Percentiles rank a stretch among this genome's conserved stretches.
Evolutionary conservation across 2,113 vertebrate genomes (phyloP).

Genomic region (Tichodroma muraria): DNA sequence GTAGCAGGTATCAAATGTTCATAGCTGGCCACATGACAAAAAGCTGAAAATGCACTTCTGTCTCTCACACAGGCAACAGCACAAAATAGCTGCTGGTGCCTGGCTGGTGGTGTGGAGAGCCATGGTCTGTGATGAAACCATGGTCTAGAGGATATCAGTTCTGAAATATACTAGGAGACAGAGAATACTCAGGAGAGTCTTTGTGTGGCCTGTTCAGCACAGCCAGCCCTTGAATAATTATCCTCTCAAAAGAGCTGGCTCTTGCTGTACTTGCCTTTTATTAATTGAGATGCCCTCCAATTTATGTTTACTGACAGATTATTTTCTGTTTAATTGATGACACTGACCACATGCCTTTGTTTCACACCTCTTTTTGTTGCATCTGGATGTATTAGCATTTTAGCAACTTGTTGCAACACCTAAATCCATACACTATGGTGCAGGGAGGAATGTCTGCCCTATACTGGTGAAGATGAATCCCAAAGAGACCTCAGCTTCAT

Average conservation of each 20-base stretch:
- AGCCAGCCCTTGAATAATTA: conserved; percentile 14
- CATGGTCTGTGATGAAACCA: background rate
- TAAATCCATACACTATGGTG: background rate
- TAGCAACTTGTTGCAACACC: background rate
- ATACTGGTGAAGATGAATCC: background rate
- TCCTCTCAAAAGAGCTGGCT: background rate
- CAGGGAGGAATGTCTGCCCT: background rate
- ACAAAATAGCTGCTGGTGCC: background rate
- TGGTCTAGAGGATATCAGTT: background rate
- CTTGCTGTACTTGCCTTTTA: background rate
- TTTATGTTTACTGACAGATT: background rate
- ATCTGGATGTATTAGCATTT: background rate
- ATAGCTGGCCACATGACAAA: background rate
- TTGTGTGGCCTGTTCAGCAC: background rate
- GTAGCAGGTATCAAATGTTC: background rate
- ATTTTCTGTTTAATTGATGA: background rate
- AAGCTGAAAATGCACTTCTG: background rate
- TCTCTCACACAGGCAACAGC: background rate
- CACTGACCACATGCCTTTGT: background rate
- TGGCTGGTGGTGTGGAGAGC: background rate
- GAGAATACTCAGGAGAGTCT: background rate
- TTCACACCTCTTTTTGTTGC: background rate
- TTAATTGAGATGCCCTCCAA: background rate
- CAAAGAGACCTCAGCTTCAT: background rate
- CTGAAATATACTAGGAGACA: background rate